phyloP scores from a whole-genome alignment of 2,113 vertebrate species.

The Litocranius walleri region DNA sequence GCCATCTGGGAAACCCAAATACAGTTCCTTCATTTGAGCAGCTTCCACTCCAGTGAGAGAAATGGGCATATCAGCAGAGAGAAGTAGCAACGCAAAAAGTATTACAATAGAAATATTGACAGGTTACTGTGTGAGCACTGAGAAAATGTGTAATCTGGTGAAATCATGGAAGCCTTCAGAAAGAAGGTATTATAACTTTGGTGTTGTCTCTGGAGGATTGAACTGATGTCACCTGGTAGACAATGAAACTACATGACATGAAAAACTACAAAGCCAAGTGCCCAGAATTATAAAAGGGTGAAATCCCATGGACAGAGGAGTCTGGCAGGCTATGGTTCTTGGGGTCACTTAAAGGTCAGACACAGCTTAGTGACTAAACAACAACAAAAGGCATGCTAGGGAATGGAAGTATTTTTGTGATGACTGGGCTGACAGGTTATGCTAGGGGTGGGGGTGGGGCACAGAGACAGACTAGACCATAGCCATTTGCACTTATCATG shows the following conservation, averaged over 20 bases:
- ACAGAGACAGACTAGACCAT: background rate
- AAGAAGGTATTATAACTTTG: background rate
- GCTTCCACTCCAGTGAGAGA: background rate
- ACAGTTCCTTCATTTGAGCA: background rate
- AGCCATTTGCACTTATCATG: background rate
- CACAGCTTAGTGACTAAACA: background rate
- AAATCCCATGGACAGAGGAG: background rate
- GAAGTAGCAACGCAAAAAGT: background rate
- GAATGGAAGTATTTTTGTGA: background rate
- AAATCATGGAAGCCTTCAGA: background rate
- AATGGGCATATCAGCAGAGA: background rate
- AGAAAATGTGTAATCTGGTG: background rate
- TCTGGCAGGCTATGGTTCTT: background rate
- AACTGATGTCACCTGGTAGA: background rate
- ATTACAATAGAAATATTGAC: background rate
- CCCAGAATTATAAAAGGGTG: background rate
- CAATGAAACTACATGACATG: background rate
- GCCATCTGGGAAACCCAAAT: background rate
- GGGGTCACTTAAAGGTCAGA: background rate
- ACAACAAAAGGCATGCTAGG: background rate
- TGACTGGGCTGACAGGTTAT: background rate
- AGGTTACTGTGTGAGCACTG: background rate
- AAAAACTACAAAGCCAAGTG: background rate
- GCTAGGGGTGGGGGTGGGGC: background rate
- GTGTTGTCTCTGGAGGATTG: background rate